Conservation (phyloP, 2,113 vertebrate species). For the Triplophysa dalaica region DNA sequence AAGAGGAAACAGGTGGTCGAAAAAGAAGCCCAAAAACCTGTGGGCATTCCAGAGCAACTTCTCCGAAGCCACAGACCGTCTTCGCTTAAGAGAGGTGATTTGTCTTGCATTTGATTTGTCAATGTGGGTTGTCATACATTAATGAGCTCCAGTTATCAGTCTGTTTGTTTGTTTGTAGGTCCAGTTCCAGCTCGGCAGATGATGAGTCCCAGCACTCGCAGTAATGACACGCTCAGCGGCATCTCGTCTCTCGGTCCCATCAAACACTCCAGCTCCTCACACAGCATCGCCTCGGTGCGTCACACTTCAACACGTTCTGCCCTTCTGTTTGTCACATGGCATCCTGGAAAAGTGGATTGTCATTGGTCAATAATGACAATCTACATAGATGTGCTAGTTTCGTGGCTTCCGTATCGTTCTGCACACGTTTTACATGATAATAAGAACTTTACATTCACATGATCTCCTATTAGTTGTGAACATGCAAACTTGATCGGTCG, state of each 20-base stretch:
- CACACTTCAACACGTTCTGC: background rate
- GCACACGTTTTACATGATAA: no score
- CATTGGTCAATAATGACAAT: no score
- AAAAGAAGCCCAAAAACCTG: constrained; percentile 74
- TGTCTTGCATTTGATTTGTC: background rate
- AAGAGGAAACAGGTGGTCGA: constrained; percentile 82
- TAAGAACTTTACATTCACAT: background rate
- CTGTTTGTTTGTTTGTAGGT: constrained; percentile 52
- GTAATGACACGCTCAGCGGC: constrained; percentile 94
- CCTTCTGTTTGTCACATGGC: background rate
- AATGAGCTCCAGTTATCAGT: no score
- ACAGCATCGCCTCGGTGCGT: constrained; percentile 90
- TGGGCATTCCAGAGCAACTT: constrained; percentile 79
- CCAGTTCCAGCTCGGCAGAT: constrained; percentile 77
- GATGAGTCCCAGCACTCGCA: constrained; percentile 90
- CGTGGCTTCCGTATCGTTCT: no score
- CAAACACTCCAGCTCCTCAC: constrained; percentile 92
- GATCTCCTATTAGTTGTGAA: background rate
- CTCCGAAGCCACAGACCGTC: constrained; percentile 80
- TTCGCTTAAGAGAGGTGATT: constrained; percentile 86
- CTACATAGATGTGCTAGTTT: no score
- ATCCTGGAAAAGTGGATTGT: no score
- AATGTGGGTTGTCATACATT: no score
- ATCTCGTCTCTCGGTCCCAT: constrained; percentile 92
- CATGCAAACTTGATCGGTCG: background rate